phyloP scores from a whole-genome alignment of 23 tunicate species.

The Trididemnum nubilum region DNA sequence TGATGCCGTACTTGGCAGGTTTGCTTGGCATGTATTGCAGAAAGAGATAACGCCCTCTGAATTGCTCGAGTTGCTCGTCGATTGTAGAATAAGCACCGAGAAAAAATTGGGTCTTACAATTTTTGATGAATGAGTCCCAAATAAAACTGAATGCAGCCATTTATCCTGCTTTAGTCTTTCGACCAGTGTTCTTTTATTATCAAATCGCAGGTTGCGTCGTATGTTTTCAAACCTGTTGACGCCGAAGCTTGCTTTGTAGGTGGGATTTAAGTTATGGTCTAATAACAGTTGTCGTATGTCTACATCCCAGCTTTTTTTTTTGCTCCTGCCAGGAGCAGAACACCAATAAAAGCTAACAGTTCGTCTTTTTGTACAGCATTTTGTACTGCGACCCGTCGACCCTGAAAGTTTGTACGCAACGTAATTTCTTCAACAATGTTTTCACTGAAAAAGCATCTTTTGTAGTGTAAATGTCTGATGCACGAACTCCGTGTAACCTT shows the following conservation, averaged over 20 bases:
- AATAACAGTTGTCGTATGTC: constrained; percentile 26
- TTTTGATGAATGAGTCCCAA: constrained; percentile 21
- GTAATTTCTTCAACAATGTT: constrained; percentile 26
- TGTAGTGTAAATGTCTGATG: constrained; percentile 27
- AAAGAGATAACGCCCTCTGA: constrained; percentile 11
- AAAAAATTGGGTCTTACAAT: constrained; percentile 30
- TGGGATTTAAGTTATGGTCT: constrained; percentile 23
- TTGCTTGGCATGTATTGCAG: constrained; percentile 31
- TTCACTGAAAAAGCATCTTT: constrained; percentile 41
- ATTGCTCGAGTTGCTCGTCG: constrained; percentile 26
- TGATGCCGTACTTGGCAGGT: constrained; percentile 36
- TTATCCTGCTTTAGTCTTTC: constrained; percentile 31
- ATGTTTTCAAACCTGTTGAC: constrained; percentile 35
- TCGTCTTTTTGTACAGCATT: constrained; percentile 33
- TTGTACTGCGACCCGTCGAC: constrained; percentile 17
- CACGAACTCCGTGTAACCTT: constrained; percentile 5
- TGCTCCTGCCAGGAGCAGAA: constrained; percentile 38
- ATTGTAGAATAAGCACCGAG: constrained; percentile 26
- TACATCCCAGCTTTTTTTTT: constrained; percentile 29
- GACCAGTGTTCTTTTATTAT: constrained; percentile 30
- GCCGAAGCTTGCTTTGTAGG: constrained; percentile 19
- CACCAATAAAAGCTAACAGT: constrained; percentile 31
- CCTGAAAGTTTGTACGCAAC: constrained; percentile 41
- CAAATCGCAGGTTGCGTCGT: constrained; percentile 38
- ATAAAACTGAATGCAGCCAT: constrained; percentile 37